Evolutionary conservation across 2,113 vertebrate species (phyloP), one percentile per base, ranked within the genome.

Genomic region (Trachemys scripta): DNA sequence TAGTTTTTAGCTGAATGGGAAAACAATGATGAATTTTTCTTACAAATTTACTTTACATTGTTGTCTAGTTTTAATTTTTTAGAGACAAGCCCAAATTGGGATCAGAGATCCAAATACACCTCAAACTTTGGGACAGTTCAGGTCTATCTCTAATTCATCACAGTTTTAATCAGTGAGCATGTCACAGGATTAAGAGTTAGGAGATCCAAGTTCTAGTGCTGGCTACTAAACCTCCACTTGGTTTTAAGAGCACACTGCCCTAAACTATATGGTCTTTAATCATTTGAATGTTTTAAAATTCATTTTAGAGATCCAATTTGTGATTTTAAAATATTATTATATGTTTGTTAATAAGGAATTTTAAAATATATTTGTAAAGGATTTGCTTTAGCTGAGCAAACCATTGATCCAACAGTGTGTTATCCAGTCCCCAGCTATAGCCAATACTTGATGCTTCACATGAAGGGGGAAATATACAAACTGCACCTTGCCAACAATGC

Each of bases 1-100:
- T 76, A 88, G 53, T 90, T 87, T 96, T 72, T 84, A 11, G 62
- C 95, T 88, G 49, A 95, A 57, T 54, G 88, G 75, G 82, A 92
- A 80, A 65, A 57, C 54, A 62, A 0, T 19, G 6, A 50, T 65
- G 27, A 93, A 76, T 84, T 45, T 42, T 93, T 54, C 42, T 62
- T 89, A 82, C 1, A 54, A 82, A 51, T 81, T 65, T 50, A 65
- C 35, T 80, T 54, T 29, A 9, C 22, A 45, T 69, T 82, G 83
- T 69, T 8, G 72, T 50, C 31, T 7, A 20, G 35, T 13, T 57
- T 20, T 51, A 22, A 53, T 89, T 85, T 76, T 76, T 87, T 42
- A 84, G 88, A 78, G 47, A 84, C 27, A 56, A 62, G 56, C 51
- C n/a, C 69, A 81, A n/a, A 35, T 16, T 27, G 75, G 25, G 42